A percentile compares a stretch with the other conserved stretches of the same genome.
Evolutionary conservation across 2,888 invertebrate species (phyloP).

Genomic region (Adela reaumurella): DNA sequence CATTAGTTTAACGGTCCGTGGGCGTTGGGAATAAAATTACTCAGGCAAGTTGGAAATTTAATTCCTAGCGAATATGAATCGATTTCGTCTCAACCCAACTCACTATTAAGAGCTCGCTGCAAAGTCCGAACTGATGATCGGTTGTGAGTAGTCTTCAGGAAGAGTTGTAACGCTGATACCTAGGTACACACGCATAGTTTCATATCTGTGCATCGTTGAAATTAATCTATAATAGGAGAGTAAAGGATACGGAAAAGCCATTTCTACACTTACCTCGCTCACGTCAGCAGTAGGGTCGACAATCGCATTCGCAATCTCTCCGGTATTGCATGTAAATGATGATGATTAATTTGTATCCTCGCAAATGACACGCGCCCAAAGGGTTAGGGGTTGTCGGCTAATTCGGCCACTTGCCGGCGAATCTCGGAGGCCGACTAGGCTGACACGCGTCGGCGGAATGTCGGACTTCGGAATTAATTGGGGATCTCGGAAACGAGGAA

Average conservation of each 20-base stretch:
- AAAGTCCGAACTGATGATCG: no score
- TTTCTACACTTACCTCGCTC: conserved; percentile 39
- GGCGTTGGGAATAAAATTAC: no score
- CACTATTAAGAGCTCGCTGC: no score
- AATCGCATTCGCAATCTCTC: conserved; percentile 56
- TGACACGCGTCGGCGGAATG: background rate
- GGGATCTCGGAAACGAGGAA: background rate
- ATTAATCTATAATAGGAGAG: no score
- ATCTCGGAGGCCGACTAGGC: conserved; percentile 18
- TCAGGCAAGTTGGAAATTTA: no score
- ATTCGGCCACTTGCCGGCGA: conserved; percentile 39
- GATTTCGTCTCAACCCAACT: no score
- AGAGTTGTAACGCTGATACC: no score
- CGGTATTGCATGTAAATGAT: conserved; percentile 54
- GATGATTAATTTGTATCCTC: conserved; percentile 55
- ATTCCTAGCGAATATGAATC: no score
- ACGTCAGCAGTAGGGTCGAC: conserved; percentile 49
- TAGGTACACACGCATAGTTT: no score
- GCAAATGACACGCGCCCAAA: conserved; percentile 43
- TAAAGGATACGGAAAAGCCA: background rate
- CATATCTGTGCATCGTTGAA: no score
- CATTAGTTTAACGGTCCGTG: no score
- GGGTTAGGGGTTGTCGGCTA: conserved; percentile 33
- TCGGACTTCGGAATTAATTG: background rate
- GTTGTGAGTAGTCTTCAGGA: no score